Conservation (phyloP, 2,888 invertebrate genomes). For the Criorhina ranunculi region DNA sequence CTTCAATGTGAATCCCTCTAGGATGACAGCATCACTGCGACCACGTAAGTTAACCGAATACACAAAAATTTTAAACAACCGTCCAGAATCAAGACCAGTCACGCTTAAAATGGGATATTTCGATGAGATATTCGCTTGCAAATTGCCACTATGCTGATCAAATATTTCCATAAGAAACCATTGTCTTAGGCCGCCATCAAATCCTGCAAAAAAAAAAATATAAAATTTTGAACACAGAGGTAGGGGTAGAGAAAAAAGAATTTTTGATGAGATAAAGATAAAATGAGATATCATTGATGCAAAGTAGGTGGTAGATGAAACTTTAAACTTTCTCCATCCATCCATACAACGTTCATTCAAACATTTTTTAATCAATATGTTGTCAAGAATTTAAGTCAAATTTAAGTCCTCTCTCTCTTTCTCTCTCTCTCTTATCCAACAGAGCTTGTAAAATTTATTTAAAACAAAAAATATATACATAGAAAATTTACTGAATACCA, state of each 20-base stretch:
- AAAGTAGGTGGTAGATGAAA: conserved; percentile 32
- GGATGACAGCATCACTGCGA: conserved; percentile 89
- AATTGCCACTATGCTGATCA: conserved; percentile 87
- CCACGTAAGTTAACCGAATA: conserved; percentile 94
- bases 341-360: neutral
- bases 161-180: conserved; percentile 90
- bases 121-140: conserved; percentile 89
- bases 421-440: too few species aligned
- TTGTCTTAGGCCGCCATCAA: conserved; percentile 91
- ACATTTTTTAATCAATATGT: conserved; percentile 17
- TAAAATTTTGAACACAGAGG: conserved; percentile 22
- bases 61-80: conserved; percentile 90
- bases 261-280: conserved; percentile 48
- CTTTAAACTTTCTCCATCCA: conserved; percentile 7
- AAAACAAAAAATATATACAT: conserved; percentile 4
- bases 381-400: conserved; percentile 16
- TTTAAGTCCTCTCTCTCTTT: neutral
- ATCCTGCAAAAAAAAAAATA: conserved; percentile 83
- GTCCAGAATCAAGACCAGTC: conserved; percentile 91
- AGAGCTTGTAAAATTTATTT: too few species aligned
- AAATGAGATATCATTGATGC: conserved; percentile 62
- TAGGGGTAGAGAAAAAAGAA: conserved; percentile 31
- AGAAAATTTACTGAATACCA: conserved; percentile 10
- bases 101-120: conserved; percentile 91
- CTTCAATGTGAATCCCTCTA: conserved; percentile 91